A percentile compares a stretch with the other conserved stretches of the same genome.
These are phyloP conservation scores for Chouioia cunea DNA, from an alignment of 2,888 invertebrate genomes.

Conservation along the genomic window DNA sequence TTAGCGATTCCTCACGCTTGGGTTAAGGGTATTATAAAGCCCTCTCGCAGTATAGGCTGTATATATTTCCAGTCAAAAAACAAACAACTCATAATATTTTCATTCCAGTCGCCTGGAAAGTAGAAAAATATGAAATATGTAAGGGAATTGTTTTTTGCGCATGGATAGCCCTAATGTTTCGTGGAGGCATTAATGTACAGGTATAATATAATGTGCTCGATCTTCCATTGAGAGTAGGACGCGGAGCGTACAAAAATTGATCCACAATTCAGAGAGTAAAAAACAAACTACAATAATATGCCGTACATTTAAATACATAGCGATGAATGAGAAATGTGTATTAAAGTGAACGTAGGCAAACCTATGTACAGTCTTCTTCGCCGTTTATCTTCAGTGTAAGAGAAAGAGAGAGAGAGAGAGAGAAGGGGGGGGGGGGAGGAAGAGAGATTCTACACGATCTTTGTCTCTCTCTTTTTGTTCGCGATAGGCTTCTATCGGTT, in stretches of 20 bases:
- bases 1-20: constrained; percentile 5
- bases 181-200: background rate
- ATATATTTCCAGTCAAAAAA: background rate
- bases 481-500: constrained; percentile 9
- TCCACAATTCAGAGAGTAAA: background rate
- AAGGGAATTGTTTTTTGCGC: constrained; percentile 11
- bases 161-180: constrained; percentile 27
- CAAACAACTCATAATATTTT: background rate
- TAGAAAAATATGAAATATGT: constrained; percentile 17
- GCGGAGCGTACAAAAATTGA: constrained; percentile 8
- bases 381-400: too few relatives aligned
- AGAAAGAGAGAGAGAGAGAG: too few relatives aligned
- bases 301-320: too few relatives aligned
- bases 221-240: constrained; percentile 19
- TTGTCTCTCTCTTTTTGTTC: constrained; percentile 18
- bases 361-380: constrained; percentile 12
- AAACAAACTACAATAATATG: background rate
- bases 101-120: background rate
- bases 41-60: background rate
- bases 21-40: constrained; percentile 20
- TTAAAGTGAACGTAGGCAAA: background rate
- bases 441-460: background rate
- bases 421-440: too few relatives aligned
- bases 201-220: constrained; percentile 14
- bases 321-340: too few relatives aligned